Evolutionary conservation across 2,888 invertebrate species (phyloP).

Genomic region (Julus scanicus): DNA sequence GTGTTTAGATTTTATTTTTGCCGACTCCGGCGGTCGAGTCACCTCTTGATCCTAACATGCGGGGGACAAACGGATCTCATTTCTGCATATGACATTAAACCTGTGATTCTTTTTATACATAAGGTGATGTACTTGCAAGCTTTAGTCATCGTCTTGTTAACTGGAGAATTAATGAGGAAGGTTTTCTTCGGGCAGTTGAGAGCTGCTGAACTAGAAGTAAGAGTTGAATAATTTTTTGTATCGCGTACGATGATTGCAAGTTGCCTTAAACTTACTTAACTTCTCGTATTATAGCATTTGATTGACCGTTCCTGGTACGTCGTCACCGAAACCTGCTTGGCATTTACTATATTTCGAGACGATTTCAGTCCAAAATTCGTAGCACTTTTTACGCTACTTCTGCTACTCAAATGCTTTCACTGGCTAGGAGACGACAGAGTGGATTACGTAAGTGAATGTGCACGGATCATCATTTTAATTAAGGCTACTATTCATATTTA

Average conservation of each 20-base stretch:
- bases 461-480: not conserved
- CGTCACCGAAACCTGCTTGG: slow-evolving; percentile 98
- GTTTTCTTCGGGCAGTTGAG: slow-evolving; percentile 95
- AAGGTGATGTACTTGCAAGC: slow-evolving; percentile 97
- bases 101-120: slow-evolving; percentile 64
- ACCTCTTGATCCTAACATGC: no score
- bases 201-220: slow-evolving; percentile 95
- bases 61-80: no score
- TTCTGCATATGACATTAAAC: not conserved
- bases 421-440: slow-evolving; percentile 99
- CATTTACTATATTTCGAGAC: slow-evolving; percentile 98
- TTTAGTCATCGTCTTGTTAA: slow-evolving; percentile 90
- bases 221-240: slow-evolving; percentile 57
- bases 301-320: slow-evolving; percentile 99
- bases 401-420: slow-evolving; percentile 99
- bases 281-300: slow-evolving; percentile 79
- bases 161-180: slow-evolving; percentile 92
- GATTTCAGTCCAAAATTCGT: slow-evolving; percentile 99
- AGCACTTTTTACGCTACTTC: slow-evolving; percentile 92
- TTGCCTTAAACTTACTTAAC: not conserved
- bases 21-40: no score
- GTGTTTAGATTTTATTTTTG: no score
- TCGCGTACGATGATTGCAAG: not conserved
- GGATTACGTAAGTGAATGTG: slow-evolving; percentile 85
- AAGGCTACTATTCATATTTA: slow-evolving; percentile 59